Evolutionary conservation across 2,113 vertebrate species (phyloP).

Genomic region (Orycteropus afer): DNA sequence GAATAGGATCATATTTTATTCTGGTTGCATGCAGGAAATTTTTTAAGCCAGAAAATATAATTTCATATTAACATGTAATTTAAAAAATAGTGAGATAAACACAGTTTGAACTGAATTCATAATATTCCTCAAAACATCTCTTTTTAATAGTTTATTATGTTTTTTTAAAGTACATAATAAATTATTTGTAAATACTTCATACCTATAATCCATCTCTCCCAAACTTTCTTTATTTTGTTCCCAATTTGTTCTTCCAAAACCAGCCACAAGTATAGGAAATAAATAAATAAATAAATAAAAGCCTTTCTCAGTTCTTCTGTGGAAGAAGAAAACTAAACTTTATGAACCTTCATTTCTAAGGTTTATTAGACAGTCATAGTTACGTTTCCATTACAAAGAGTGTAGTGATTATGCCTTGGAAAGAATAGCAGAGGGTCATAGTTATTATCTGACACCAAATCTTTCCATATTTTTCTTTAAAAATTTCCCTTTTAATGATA

Average conservation of each 20-base stretch:
- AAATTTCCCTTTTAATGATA: not conserved
- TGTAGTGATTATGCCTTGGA: not conserved
- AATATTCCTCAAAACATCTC: not conserved
- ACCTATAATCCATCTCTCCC: not conserved
- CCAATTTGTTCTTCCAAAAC: not conserved
- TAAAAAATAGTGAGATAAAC: not conserved
- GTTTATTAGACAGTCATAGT: not conserved
- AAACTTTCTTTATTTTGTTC: not conserved
- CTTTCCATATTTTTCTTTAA: not conserved
- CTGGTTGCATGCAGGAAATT: not conserved
- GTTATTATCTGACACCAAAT: not conserved
- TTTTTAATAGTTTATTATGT: not conserved
- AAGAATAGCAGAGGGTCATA: not conserved
- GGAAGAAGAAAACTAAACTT: not conserved
- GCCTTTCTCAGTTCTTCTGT: not conserved
- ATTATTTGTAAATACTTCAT: not conserved
- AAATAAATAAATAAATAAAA: not conserved
- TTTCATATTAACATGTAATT: not conserved
- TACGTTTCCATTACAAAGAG: not conserved
- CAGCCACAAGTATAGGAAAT: not conserved
- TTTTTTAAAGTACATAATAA: not conserved
- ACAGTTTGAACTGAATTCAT: not conserved
- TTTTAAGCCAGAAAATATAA: conserved; percentile 28
- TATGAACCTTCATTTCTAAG: not conserved
- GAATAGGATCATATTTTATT: not conserved